Base-by-base conservation (phyloP, 2,797 vertebrate genomes). In the Dendrocincla tyrannina region DNA sequence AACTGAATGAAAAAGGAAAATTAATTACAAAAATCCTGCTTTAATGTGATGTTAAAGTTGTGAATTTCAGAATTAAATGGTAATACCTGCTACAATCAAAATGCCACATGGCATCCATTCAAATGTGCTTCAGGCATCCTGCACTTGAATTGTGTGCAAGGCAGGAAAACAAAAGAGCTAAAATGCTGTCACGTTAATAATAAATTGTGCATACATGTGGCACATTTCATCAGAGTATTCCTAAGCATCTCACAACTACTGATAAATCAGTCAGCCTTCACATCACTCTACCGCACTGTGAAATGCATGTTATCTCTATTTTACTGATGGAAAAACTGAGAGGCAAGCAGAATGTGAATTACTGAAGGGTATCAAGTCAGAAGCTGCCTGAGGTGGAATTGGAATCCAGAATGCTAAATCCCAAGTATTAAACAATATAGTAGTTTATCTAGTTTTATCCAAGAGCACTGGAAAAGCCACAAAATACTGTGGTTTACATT, bases 191-290 rank as follows among this genome's bases (percentile, higher is more conserved):
- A 97, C 74, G 77, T 95, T 94, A 95, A 96, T 94, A 95, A 95
- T 95, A 93, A 95, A 96, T 95, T 82, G 91, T 90, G 83, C 90
- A 83, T 92, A 94, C 94, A 91, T 91, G 91, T 94, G 96, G 96
- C 95, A 95, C 93, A 93, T 96, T 96, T 95, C 88, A 95, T 97
- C 94, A 91, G 80, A 90, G 81, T 84, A 82, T 88, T 93, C 68
- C 73, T 81, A 79, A 84, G 47, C 33, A 58, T 91, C 77, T 93
- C 82, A 92, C 88, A 94, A 81, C 80, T 93, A 81, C 82, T 93
- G 93, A 94, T 96, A 96, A 93, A 96, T 97, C 95, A 96, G 87
- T 93, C 80, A 94, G 56, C 77, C 60, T 96, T 95, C 83, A 53
- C 91, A 92, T 94, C 53, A 78, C 81, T 81, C 85, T 77, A 9